These are phyloP conservation scores for Ceratothoa steindachneri DNA, from an alignment of 2,888 invertebrate genomes.

Conservation along the genomic window DNA sequence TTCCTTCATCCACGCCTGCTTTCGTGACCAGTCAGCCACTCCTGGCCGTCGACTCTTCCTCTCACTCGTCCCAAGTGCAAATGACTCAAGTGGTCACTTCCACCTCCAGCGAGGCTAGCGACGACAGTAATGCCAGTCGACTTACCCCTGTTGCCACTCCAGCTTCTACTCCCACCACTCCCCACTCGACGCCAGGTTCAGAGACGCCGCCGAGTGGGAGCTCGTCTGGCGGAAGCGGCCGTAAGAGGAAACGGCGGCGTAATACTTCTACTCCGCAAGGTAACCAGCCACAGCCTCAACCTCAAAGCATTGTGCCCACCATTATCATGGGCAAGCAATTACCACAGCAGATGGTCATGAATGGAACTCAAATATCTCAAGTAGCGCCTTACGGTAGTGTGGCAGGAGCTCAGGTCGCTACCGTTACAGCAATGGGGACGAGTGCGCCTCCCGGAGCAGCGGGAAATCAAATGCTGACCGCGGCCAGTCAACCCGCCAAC, in stretches of 20 bases:
- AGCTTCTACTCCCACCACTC: slow-evolving; percentile 40
- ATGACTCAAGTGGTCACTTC: slow-evolving; percentile 44
- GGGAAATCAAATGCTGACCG: slow-evolving; percentile 32
- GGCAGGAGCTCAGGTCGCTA: slow-evolving; percentile 34
- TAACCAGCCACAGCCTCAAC: slow-evolving; percentile 17
- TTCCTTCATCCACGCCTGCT: slow-evolving; percentile 14
- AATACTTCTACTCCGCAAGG: slow-evolving; percentile 34
- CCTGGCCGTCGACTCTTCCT: not conserved
- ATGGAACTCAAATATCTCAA: slow-evolving; percentile 40
- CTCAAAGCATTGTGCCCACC: slow-evolving; percentile 33
- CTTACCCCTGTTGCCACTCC: slow-evolving; percentile 34
- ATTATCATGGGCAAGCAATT: slow-evolving; percentile 43
- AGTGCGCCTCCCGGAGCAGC: not conserved
- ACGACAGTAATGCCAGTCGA: slow-evolving; percentile 27
- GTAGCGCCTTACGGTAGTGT: slow-evolving; percentile 39
- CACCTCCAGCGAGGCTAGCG: slow-evolving; percentile 27
- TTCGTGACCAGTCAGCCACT: slow-evolving; percentile 15
- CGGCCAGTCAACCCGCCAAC: slow-evolving; percentile 34
- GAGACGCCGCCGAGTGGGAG: slow-evolving; percentile 36
- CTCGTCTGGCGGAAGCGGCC: slow-evolving; percentile 36
- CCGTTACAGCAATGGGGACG: slow-evolving; percentile 30
- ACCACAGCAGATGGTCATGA: slow-evolving; percentile 45
- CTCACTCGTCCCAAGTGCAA: slow-evolving; percentile 30
- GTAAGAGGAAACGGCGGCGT: slow-evolving; percentile 35
- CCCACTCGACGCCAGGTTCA: slow-evolving; percentile 40